Conservation (phyloP, 2,797 vertebrate species). For the Tympanoctomys barrerae region DNA sequence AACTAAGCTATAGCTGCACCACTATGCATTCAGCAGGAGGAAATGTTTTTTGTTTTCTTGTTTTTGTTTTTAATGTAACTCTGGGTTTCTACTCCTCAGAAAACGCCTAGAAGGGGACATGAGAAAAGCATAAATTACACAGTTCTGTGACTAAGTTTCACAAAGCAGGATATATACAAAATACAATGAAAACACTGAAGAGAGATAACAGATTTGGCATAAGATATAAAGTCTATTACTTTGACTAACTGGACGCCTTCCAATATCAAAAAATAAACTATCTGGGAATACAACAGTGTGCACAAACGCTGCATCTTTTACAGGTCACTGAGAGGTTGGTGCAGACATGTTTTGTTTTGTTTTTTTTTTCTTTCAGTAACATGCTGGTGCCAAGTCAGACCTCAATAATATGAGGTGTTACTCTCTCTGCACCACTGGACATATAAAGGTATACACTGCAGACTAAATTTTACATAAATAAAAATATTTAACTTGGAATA, state of each 20-base stretch:
- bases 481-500: conserved; percentile 60
- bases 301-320: not conserved
- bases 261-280: not conserved
- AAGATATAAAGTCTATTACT: not conserved
- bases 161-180: not conserved
- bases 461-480: conserved; percentile 13
- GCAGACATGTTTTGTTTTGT: not conserved
- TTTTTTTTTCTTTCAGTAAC: not conserved
- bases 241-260: not conserved
- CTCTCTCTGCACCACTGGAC: not conserved
- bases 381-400: conserved; percentile 26
- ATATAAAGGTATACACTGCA: not conserved
- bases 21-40: not conserved
- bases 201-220: not conserved
- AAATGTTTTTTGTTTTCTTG: not conserved
- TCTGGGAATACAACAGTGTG: conserved; percentile 3
- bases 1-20: not conserved
- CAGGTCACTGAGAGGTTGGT: not conserved
- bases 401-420: not conserved
- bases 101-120: not conserved
- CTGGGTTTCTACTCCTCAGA: not conserved
- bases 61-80: not conserved
- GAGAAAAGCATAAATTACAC: not conserved
- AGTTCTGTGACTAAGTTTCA: not conserved
- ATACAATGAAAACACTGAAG: not conserved